Evolutionary conservation across 2,113 vertebrate genomes (phyloP).

Genomic region (Arvicanthis niloticus): DNA sequence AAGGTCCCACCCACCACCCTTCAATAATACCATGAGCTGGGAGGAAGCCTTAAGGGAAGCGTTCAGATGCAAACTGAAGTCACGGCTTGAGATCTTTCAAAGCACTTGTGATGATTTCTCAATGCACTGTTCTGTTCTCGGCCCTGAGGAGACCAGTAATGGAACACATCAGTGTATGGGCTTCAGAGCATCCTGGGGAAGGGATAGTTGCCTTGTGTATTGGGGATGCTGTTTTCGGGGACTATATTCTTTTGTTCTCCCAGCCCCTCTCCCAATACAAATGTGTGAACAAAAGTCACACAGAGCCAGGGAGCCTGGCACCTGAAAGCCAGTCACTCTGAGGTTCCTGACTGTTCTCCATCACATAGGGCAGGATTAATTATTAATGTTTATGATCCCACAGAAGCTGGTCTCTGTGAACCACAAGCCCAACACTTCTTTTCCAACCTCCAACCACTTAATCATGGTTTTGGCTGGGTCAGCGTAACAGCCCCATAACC

Average conservation of each 20-base stretch:
- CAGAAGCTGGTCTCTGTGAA: constrained; percentile 19
- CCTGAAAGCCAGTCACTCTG: not conserved
- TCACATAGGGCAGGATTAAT: constrained; percentile 63
- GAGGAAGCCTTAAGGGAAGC: too few species aligned
- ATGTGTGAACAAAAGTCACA: not conserved
- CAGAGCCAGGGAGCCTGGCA: not conserved
- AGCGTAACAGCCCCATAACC: constrained; percentile 13
- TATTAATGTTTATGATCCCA: constrained; percentile 79
- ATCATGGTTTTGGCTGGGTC: constrained; percentile 67
- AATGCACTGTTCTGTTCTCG: not conserved
- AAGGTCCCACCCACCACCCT: not conserved
- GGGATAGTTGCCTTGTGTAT: not conserved
- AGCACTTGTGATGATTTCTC: not conserved
- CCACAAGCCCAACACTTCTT: constrained; percentile 25
- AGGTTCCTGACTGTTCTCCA: not conserved
- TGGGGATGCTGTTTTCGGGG: not conserved
- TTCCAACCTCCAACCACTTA: constrained; percentile 38
- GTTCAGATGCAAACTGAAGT: not conserved
- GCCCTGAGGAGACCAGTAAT: not conserved
- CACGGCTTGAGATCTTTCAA: not conserved
- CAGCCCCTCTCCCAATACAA: not conserved
- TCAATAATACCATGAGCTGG: not conserved
- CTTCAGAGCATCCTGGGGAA: not conserved
- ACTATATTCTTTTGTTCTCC: not conserved
- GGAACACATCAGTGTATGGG: not conserved